phyloP scores from a whole-genome alignment of 2,888 invertebrate genomes.

The Catocala fraxini region DNA sequence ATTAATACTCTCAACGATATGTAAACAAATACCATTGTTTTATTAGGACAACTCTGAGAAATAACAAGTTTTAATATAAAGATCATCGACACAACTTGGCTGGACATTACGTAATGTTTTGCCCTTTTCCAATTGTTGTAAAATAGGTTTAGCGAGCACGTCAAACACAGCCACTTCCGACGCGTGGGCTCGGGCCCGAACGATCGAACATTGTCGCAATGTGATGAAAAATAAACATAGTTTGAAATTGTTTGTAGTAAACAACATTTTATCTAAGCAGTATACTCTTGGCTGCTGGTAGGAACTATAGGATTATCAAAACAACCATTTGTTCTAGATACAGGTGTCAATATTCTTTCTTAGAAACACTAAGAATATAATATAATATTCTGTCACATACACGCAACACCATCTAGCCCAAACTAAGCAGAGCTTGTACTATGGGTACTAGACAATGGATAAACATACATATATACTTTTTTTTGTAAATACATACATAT shows the following conservation, averaged over 20 bases:
- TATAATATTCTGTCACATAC: too few relatives aligned
- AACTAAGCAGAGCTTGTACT: too few relatives aligned
- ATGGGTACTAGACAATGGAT: too few relatives aligned
- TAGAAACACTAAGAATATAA: too few relatives aligned
- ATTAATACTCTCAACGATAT: constrained; percentile 55
- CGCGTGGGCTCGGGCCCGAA: constrained; percentile 37
- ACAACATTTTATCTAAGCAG: neutral
- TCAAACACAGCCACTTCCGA: constrained; percentile 43
- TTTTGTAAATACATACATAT: too few relatives aligned
- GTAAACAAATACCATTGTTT: constrained; percentile 61
- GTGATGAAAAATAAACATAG: constrained; percentile 15
- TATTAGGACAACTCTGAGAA: constrained; percentile 53
- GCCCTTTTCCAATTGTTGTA: constrained; percentile 21
- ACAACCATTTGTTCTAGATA: too few relatives aligned
- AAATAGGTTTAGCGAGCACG: constrained; percentile 30
- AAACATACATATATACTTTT: too few relatives aligned
- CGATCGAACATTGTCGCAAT: constrained; percentile 23
- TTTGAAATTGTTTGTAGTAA: constrained; percentile 8
- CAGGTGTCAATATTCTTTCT: neutral
- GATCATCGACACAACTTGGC: constrained; percentile 13
- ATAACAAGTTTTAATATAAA: constrained; percentile 31
- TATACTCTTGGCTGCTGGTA: too few relatives aligned
- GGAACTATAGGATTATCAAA: too few relatives aligned
- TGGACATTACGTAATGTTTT: constrained; percentile 21
- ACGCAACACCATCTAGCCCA: too few relatives aligned